These are phyloP conservation scores for Megathymus violae DNA, from an alignment of 1,140 invertebrate genomes.

Conservation along the genomic window DNA sequence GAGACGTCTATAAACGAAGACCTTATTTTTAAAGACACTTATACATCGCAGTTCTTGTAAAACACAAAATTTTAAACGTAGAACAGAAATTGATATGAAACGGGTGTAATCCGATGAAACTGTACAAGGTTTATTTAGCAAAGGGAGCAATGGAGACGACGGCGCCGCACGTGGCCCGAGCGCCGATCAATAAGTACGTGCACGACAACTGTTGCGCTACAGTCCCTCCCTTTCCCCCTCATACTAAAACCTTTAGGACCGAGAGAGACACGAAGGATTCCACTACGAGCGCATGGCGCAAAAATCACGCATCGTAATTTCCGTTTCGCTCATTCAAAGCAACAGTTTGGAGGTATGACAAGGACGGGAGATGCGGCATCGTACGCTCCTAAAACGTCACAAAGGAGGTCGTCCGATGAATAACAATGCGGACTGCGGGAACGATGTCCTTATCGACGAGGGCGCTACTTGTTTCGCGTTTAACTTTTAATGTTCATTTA, in stretches of 20 bases:
- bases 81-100: conserved; percentile 40
- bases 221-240: conserved; percentile 49
- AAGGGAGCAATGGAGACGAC: conserved; percentile 36
- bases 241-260: conserved; percentile 4
- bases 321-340: conserved; percentile 40
- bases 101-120: conserved; percentile 26
- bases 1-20: conserved; percentile 29
- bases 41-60: conserved; percentile 22
- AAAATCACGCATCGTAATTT: conserved; percentile 59
- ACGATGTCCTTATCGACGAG: conserved; percentile 65
- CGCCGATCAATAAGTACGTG: conserved; percentile 66
- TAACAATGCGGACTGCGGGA: conserved; percentile 81
- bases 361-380: conserved; percentile 71
- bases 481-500: conserved; percentile 33
- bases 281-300: conserved; percentile 65
- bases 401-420: conserved; percentile 78
- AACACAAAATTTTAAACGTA: neutral
- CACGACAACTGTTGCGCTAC: conserved; percentile 78
- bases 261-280: conserved; percentile 54
- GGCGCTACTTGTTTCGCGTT: conserved; percentile 15
- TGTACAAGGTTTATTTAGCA: conserved; percentile 36
- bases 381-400: conserved; percentile 68
- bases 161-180: conserved; percentile 67
- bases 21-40: conserved; percentile 9
- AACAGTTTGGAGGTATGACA: conserved; percentile 15